Conservation (phyloP, 2,797 vertebrate genomes). For the Cryptoprocta ferox region DNA sequence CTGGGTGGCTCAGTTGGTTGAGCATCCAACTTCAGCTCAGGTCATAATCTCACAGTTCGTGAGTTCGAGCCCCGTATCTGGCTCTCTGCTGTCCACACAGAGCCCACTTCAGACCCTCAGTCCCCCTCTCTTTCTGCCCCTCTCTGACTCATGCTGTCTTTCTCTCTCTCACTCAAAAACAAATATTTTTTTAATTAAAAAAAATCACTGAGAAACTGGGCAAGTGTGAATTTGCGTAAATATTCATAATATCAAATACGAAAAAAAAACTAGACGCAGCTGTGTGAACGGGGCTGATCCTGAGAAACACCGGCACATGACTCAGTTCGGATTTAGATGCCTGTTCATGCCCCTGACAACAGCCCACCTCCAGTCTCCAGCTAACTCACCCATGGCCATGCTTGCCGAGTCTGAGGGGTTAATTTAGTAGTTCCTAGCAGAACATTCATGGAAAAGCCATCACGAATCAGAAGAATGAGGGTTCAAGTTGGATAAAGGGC, state of each 20-base stretch:
- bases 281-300: background rate
- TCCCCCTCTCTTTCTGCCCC: too few relatives aligned
- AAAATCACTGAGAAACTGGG: slow-evolving; percentile 51
- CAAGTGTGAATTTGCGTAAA: slow-evolving; percentile 50
- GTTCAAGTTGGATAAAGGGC: slow-evolving; percentile 29
- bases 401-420: background rate
- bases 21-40: too few relatives aligned
- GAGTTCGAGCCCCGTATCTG: too few relatives aligned
- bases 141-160: too few relatives aligned
- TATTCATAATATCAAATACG: slow-evolving; percentile 45
- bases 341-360: background rate
- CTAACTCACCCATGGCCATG: background rate
- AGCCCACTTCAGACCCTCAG: too few relatives aligned
- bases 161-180: too few relatives aligned
- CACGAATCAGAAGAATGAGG: slow-evolving; percentile 28
- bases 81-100: too few relatives aligned
- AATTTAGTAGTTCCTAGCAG: background rate
- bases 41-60: too few relatives aligned
- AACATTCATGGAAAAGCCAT: background rate
- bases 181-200: too few relatives aligned
- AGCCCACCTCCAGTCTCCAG: background rate
- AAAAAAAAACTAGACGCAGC: background rate
- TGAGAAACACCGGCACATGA: slow-evolving; percentile 18
- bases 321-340: background rate
- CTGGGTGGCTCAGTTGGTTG: too few relatives aligned